Evolutionary conservation across 2,797 vertebrate genomes (phyloP).

Genomic region (Huso huso): DNA sequence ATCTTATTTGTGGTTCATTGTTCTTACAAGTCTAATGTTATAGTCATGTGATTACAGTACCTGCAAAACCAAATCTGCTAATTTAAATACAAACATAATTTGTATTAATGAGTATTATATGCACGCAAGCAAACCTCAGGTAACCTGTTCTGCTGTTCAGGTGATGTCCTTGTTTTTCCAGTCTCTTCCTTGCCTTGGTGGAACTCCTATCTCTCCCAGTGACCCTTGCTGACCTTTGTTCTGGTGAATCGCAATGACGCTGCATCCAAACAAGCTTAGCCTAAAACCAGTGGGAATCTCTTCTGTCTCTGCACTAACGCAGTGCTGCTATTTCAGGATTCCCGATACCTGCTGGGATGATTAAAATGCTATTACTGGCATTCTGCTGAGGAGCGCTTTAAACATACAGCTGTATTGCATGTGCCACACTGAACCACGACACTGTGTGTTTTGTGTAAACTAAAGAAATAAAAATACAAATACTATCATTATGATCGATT

Average conservation of each 20-base stretch:
- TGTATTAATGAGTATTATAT: no score
- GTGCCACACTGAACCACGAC: no score
- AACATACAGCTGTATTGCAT: background rate
- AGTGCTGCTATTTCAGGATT: conserved; percentile 35
- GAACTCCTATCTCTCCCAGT: background rate
- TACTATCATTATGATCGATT: no score
- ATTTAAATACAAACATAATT: no score
- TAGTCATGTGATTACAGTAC: no score
- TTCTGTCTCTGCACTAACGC: conserved; percentile 22
- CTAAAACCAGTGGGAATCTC: conserved; percentile 22
- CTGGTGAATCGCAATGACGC: background rate
- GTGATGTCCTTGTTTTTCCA: background rate
- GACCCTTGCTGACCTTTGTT: background rate
- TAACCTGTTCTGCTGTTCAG: background rate
- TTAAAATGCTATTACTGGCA: conserved; percentile 23
- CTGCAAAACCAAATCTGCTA: no score
- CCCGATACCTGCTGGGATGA: conserved; percentile 31
- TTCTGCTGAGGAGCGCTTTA: background rate
- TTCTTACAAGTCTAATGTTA: no score
- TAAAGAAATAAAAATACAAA: no score
- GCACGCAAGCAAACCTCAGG: background rate
- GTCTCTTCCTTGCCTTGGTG: background rate
- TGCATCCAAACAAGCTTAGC: conserved; percentile 3
- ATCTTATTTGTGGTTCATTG: no score
- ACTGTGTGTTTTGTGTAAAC: no score